A percentile compares a stretch with the other conserved stretches of the same genome.
Conservation (phyloP, 92 coral and sea anemone species). For the Parazoanthus swiftii region DNA sequence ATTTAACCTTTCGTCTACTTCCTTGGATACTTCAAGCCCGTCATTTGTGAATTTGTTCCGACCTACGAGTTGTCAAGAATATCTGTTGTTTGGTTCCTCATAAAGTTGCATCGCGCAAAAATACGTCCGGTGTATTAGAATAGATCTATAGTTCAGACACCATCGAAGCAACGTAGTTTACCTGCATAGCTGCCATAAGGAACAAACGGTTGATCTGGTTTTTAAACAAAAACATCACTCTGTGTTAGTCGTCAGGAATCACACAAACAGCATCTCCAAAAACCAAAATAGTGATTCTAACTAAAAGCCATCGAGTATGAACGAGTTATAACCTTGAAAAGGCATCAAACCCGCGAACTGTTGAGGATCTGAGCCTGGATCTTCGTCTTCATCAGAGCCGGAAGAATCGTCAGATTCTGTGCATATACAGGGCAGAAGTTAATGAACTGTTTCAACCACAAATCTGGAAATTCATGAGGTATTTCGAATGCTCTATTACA, state of each 20-base stretch:
- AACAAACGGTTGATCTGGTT: slow-evolving; percentile 3
- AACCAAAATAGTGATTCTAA: background rate
- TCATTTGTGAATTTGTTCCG: background rate
- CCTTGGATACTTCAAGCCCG: background rate
- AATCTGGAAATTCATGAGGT: background rate
- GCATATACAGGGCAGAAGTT: background rate
- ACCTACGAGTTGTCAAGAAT: no score
- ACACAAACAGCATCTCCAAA: background rate
- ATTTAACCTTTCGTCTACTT: background rate
- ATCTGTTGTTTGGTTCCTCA: no score
- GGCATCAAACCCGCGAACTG: slow-evolving; percentile 19
- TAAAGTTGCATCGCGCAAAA: background rate
- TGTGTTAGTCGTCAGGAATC: background rate
- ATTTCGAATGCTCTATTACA: background rate
- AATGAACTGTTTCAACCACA: background rate
- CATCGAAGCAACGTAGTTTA: background rate
- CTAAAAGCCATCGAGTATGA: background rate
- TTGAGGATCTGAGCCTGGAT: background rate
- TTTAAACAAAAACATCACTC: background rate
- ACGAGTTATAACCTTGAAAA: slow-evolving; percentile 35
- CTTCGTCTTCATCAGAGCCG: slow-evolving; percentile 12
- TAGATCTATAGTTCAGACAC: background rate
- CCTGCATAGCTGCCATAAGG: slow-evolving; percentile 36
- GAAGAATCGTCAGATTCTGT: slow-evolving; percentile 31
- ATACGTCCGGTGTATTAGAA: background rate